Evolutionary conservation across 2,888 invertebrate genomes (phyloP), one percentile per base, ranked within the genome.

Genomic region (Lepidocyrtinus sp.): DNA sequence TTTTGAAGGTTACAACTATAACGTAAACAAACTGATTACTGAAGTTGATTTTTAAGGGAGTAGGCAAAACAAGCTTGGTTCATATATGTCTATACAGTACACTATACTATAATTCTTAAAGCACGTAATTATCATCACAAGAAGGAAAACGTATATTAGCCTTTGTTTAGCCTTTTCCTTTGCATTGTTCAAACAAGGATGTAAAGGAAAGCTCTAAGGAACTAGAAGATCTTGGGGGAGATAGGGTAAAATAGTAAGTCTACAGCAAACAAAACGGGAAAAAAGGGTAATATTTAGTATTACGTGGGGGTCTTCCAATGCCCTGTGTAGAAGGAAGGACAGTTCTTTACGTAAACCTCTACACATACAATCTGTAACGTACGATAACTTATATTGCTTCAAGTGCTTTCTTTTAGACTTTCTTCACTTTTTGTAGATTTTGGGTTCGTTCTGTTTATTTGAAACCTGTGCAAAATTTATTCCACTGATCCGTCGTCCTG

Each of bases 381-480:
- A 2, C n/a, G 2, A 50, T 2, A n/a, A n/a, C n/a, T n/a, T n/a
- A n/a, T 36, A 1, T 50, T 50, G 2, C 50, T 12, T 50, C 50
- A 12, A 50, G 50, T 50, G 50, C 17, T 50, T 2, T 50, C n/a
- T n/a, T n/a, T n/a, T n/a, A n/a, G 36, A 9, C 59, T 59, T 59
- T 59, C 59, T 21, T 21, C 21, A 59, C 69, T 69, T 45, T 24
- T 62, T 5, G 63, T 63, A 73, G 72, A 73, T 78, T 73, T 68
- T 59, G 9, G 7, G 70, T 78, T 73, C 62, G 61, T 72, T 73
- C 67, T 62, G 45, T 64, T 55, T 69, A 72, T 80, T 72, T 71
- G 77, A 75, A 78, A 81, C 62, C 77, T 75, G 68, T 84, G 84
- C 80, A 84, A 84, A 84, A 84, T 83, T 83, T 82, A 84, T 82